phyloP scores from a whole-genome alignment of 2,113 vertebrate genomes.

The Clarias gariepinus region DNA sequence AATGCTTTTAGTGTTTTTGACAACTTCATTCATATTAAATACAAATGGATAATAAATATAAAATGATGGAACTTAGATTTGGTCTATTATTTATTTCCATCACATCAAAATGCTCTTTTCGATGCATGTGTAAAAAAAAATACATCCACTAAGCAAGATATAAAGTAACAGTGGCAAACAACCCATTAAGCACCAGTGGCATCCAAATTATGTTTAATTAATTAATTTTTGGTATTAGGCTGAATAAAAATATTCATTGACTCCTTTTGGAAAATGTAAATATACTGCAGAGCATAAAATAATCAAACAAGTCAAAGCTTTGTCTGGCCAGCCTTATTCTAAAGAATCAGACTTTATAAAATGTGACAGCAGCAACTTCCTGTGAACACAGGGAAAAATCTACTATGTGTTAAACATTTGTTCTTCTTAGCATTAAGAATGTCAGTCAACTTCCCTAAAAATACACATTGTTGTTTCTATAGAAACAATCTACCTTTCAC shows the following conservation, averaged over 20 bases:
- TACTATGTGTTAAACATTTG: conserved; percentile 23
- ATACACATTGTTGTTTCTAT: conserved; percentile 45
- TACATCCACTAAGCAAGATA: background rate
- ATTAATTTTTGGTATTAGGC: background rate
- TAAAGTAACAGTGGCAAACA: background rate
- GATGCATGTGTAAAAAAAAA: too few relatives aligned
- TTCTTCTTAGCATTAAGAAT: background rate
- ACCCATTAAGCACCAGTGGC: background rate
- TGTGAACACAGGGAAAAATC: conserved; percentile 3
- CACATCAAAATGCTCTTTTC: too few relatives aligned
- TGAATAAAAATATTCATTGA: background rate
- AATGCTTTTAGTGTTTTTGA: background rate
- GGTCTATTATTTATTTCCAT: too few relatives aligned
- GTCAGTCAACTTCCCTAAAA: conserved; percentile 6
- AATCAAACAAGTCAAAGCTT: background rate
- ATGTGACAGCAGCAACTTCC: conserved; percentile 16
- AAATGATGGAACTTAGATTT: background rate
- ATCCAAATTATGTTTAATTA: background rate
- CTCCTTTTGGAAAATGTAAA: background rate
- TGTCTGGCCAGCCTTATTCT: conserved; percentile 7
- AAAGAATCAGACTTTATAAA: conserved; percentile 34
- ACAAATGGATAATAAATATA: background rate
- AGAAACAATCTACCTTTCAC: conserved; percentile 28
- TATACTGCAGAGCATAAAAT: conserved; percentile 2
- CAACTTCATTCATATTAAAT: background rate